Evolutionary conservation across 2,888 invertebrate genomes (phyloP).

Genomic region (Bimastos eiseni): DNA sequence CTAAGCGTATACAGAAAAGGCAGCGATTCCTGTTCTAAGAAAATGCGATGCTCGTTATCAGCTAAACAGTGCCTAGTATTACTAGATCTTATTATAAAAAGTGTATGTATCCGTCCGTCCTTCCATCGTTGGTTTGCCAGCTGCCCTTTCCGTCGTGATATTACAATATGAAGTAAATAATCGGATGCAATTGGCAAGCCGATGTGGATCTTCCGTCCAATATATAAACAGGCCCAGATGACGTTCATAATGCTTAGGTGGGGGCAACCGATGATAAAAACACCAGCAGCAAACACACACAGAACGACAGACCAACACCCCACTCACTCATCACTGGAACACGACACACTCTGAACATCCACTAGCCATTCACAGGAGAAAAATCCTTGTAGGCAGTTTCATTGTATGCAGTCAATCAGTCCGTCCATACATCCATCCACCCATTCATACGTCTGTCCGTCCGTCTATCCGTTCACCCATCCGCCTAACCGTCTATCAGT

Average conservation of each 20-base stretch:
- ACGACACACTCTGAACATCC: background rate
- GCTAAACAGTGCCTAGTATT: too few relatives aligned
- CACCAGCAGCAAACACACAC: background rate
- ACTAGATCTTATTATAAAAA: too few relatives aligned
- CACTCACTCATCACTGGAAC: background rate
- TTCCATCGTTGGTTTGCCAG: too few relatives aligned
- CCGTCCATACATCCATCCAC: background rate
- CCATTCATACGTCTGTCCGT: too few relatives aligned
- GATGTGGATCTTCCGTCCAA: background rate
- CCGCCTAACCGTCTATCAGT: background rate
- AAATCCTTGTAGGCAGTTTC: background rate
- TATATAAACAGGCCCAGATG: background rate
- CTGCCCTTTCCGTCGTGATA: too few relatives aligned
- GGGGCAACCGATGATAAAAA: background rate
- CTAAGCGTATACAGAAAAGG: too few relatives aligned
- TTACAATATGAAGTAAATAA: background rate
- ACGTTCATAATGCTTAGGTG: slow-evolving; percentile 2
- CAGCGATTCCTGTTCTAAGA: too few relatives aligned
- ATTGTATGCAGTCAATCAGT: background rate
- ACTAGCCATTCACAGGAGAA: background rate
- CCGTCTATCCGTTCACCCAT: background rate
- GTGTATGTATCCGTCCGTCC: too few relatives aligned
- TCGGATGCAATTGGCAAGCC: background rate
- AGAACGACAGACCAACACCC: background rate
- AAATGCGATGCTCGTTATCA: too few relatives aligned